These are phyloP conservation scores for Nesometra sesokonis DNA, from an alignment of 35 echinoderm and acorn worm genomes.

Conservation along the genomic window DNA sequence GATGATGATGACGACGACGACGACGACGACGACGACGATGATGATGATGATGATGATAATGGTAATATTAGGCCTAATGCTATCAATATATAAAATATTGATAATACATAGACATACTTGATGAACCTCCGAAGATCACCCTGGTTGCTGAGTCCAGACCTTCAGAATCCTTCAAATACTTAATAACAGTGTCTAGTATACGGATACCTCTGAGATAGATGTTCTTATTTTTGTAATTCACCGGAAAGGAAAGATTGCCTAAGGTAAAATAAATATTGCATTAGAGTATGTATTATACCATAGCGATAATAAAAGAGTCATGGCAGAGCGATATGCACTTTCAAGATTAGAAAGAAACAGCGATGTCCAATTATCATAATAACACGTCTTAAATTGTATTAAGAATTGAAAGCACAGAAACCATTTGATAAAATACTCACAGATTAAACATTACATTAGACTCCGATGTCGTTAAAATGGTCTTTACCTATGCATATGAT, in stretches of 20 bases:
- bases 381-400: too few relatives aligned
- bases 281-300: not conserved
- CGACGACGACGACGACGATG: not conserved
- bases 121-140: not conserved
- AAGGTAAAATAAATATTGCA: not conserved
- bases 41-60: not conserved
- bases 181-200: not conserved
- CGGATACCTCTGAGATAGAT: not conserved
- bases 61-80: not conserved
- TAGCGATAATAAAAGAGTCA: too few relatives aligned
- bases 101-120: not conserved
- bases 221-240: not conserved
- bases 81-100: not conserved
- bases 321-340: too few relatives aligned
- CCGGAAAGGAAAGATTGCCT: not conserved
- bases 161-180: not conserved
- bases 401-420: too few relatives aligned
- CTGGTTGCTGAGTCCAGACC: not conserved
- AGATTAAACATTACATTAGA: too few relatives aligned
- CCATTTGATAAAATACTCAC: too few relatives aligned
- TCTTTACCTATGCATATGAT: too few relatives aligned
- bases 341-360: too few relatives aligned
- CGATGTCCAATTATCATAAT: too few relatives aligned
- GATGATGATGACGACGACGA: not conserved
- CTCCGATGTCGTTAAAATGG: too few relatives aligned